A percentile compares a stretch with the other conserved stretches of the same genome.
Evolutionary conservation across 2,888 invertebrate genomes (phyloP).

Genomic region (Parapristionchus giblindavisi): DNA sequence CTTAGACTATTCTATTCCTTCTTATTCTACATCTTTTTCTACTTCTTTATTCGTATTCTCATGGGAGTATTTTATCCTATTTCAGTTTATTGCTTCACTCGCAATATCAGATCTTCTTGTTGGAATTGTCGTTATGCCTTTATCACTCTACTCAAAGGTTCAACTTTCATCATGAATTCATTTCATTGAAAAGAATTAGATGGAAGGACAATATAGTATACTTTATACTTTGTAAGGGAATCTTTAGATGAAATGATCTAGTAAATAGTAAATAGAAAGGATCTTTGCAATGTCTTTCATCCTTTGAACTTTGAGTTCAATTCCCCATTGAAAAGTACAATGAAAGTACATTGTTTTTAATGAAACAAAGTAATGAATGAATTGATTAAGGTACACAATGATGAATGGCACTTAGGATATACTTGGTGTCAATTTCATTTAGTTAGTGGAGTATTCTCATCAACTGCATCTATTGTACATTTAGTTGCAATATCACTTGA

Average conservation of each 20-base stretch:
- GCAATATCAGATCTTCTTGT: slow-evolving; percentile 62
- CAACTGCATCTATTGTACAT: slow-evolving; percentile 63
- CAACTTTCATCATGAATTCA: background rate
- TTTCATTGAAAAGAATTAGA: background rate
- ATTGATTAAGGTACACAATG: too few relatives aligned
- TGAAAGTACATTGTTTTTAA: background rate
- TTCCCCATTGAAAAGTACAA: too few relatives aligned
- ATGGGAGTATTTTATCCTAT: background rate
- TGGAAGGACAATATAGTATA: too few relatives aligned
- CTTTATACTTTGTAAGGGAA: too few relatives aligned
- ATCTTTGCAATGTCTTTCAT: too few relatives aligned
- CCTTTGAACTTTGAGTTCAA: too few relatives aligned
- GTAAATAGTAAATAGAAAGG: too few relatives aligned
- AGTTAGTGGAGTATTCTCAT: slow-evolving; percentile 58
- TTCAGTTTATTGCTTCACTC: slow-evolving; percentile 56
- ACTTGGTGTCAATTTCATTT: slow-evolving; percentile 58
- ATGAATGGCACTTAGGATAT: slow-evolving; percentile 56
- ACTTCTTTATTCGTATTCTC: slow-evolving; percentile 9
- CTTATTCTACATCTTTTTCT: background rate
- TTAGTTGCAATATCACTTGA: slow-evolving; percentile 62
- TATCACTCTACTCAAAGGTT: slow-evolving; percentile 59
- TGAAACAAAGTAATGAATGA: background rate
- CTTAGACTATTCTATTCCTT: too few relatives aligned
- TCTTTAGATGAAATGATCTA: too few relatives aligned
- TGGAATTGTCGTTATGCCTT: slow-evolving; percentile 59